These are phyloP conservation scores for Agriopis marginaria DNA, from an alignment of 2,888 invertebrate genomes.

Conservation along the genomic window DNA sequence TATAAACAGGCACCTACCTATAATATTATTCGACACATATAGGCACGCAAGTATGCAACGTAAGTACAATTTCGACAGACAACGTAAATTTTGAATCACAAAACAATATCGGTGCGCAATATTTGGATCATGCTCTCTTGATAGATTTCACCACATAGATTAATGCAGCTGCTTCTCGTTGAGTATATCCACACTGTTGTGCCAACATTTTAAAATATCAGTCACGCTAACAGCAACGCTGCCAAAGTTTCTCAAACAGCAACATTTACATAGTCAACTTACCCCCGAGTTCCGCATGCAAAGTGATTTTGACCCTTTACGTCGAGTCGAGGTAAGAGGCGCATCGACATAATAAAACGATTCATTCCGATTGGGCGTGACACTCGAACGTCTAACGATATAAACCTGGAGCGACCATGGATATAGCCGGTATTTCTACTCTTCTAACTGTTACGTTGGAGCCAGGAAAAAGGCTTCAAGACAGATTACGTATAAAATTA, in stretches of 20 bases:
- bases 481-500: background rate
- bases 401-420: conserved; percentile 65
- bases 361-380: conserved; percentile 64
- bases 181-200: background rate
- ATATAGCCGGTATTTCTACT: conserved; percentile 55
- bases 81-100: too few species aligned
- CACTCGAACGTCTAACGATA: conserved; percentile 63
- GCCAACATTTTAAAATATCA: conserved; percentile 7
- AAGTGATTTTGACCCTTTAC: conserved; percentile 45
- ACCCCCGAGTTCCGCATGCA: conserved; percentile 42
- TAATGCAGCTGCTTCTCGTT: background rate
- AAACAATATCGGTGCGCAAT: too few species aligned
- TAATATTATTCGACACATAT: too few species aligned
- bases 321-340: conserved; percentile 40
- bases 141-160: background rate
- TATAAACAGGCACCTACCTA: too few species aligned
- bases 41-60: too few species aligned
- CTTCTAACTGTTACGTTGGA: conserved; percentile 55
- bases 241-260: conserved; percentile 28
- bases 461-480: conserved; percentile 41
- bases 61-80: background rate
- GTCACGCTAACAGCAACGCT: conserved; percentile 10
- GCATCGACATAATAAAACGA: conserved; percentile 60
- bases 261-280: conserved; percentile 36
- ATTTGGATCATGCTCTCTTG: background rate